A percentile compares a stretch with the other conserved stretches of the same genome.
Conservation (phyloP, 2,888 invertebrate species). For the Ichneumon xanthorius region DNA sequence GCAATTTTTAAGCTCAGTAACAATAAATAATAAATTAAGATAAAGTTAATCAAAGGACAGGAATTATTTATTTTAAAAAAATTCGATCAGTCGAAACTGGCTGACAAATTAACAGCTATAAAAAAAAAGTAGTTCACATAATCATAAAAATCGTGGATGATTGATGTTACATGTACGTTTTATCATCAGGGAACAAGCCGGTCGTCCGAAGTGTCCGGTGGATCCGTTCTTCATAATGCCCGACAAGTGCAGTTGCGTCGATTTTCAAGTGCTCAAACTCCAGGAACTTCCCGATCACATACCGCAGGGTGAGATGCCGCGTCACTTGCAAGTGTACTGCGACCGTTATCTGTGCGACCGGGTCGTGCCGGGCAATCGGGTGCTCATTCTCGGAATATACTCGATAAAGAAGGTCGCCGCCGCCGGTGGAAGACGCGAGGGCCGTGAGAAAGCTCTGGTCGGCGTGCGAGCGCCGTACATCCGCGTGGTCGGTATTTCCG, state of each 20-base stretch:
- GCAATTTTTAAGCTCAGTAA: no score
- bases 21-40: no score
- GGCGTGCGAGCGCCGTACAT: slow-evolving; percentile 98
- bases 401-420: slow-evolving; percentile 96
- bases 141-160: no score
- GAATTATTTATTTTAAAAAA: no score
- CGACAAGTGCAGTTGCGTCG: slow-evolving; percentile 98
- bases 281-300: slow-evolving; percentile 98
- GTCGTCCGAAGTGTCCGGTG: slow-evolving; percentile 96
- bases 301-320: slow-evolving; percentile 99
- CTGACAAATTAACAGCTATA: no score
- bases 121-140: no score
- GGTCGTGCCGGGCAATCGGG: slow-evolving; percentile 98
- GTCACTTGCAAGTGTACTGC: slow-evolving; percentile 97
- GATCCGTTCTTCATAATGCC: slow-evolving; percentile 99
- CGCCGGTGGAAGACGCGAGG: slow-evolving; percentile 88
- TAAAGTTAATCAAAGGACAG: no score
- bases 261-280: slow-evolving; percentile 98
- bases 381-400: slow-evolving; percentile 97
- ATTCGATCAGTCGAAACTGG: no score
- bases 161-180: not conserved
- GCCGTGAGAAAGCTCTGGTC: slow-evolving; percentile 92
- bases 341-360: slow-evolving; percentile 97
- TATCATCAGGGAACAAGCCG: slow-evolving; percentile 93
- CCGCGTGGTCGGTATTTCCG: slow-evolving; percentile 95